Percentiles rank a stretch among this genome's conserved stretches.
Conservation (phyloP, 2,888 invertebrate genomes). For the Diarsia brunnea region DNA sequence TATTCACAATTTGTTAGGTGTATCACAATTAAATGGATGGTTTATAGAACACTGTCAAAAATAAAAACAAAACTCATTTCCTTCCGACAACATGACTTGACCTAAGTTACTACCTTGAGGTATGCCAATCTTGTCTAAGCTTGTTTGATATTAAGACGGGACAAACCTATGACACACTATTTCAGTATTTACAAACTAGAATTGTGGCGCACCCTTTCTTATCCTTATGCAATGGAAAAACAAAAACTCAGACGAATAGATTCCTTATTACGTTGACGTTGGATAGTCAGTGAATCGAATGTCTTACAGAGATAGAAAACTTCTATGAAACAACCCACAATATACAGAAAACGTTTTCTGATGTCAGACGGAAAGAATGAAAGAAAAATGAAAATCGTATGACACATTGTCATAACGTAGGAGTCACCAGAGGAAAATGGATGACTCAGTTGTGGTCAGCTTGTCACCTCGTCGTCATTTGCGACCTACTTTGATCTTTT, state of each 20-base stretch:
- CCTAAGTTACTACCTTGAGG: slow-evolving; percentile 20
- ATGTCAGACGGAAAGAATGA: neutral
- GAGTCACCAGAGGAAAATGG: slow-evolving; percentile 44
- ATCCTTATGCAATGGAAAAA: slow-evolving; percentile 4
- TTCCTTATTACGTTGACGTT: neutral
- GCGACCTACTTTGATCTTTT: slow-evolving; percentile 40
- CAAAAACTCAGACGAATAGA: slow-evolving; percentile 17
- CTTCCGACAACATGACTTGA: neutral
- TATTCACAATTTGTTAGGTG: neutral
- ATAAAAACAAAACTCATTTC: neutral
- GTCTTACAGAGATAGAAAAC: neutral
- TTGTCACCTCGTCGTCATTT: slow-evolving; percentile 19
- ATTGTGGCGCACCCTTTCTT: slow-evolving; percentile 5
- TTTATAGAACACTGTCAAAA: neutral
- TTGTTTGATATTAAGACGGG: slow-evolving; percentile 6
- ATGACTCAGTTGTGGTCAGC: slow-evolving; percentile 44
- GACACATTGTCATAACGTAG: slow-evolving; percentile 33
- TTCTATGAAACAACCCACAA: neutral
- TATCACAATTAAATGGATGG: neutral
- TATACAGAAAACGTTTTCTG: neutral
- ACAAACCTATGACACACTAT: neutral
- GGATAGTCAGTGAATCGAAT: slow-evolving; percentile 8
- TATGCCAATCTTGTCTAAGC: neutral
- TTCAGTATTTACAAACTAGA: neutral
- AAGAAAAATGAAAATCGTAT: slow-evolving; percentile 20